These are phyloP conservation scores for Hypolimnas misippus DNA, from an alignment of 2,888 invertebrate species.

Conservation along the genomic window DNA sequence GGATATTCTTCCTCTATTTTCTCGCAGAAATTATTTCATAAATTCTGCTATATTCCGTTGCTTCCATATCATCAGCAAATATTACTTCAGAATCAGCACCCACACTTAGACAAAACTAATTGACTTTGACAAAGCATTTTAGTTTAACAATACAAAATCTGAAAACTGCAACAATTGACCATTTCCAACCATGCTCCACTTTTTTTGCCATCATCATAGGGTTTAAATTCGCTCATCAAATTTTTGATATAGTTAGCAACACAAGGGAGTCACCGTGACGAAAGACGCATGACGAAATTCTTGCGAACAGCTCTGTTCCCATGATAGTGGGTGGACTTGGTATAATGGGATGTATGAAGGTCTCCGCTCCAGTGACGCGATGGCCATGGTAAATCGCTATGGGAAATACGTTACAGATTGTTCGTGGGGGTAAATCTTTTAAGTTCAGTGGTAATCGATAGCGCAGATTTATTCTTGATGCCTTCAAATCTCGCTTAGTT, in stretches of 20 bases:
- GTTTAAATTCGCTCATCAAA: neutral
- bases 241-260: slow-evolving; percentile 8
- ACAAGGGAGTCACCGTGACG: slow-evolving; percentile 52
- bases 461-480: neutral
- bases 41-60: too few relatives aligned
- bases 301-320: slow-evolving; percentile 73
- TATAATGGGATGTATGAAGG: slow-evolving; percentile 11
- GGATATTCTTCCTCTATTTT: too few relatives aligned
- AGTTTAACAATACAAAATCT: slow-evolving; percentile 4
- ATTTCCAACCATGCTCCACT: neutral
- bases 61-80: too few relatives aligned
- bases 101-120: slow-evolving; percentile 3
- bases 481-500: too few relatives aligned
- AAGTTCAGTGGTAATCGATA: neutral
- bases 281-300: slow-evolving; percentile 59
- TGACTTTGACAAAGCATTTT: slow-evolving; percentile 19
- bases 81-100: neutral
- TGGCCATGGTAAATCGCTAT: slow-evolving; percentile 62
- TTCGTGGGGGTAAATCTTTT: neutral
- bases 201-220: neutral
- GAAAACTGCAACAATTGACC: neutral
- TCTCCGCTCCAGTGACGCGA: slow-evolving; percentile 50
- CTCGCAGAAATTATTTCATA: too few relatives aligned
- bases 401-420: slow-evolving; percentile 62
- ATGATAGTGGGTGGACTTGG: slow-evolving; percentile 50